These are phyloP conservation scores for Linurgus olivaceus DNA, from an alignment of 2,797 vertebrate genomes.

Conservation along the genomic window DNA sequence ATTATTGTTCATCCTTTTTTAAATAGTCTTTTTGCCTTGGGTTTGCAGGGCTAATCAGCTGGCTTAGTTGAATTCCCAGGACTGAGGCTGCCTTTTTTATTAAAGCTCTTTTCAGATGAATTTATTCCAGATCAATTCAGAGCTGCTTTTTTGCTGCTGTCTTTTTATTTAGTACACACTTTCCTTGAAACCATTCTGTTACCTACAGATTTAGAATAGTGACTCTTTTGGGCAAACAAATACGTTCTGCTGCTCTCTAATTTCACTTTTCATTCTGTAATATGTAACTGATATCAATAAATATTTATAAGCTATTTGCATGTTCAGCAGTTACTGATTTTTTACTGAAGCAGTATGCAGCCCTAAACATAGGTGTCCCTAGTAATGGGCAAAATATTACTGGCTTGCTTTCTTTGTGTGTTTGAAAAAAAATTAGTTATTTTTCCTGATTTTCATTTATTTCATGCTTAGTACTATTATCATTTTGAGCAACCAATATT, in stretches of 20 bases:
- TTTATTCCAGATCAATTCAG: not conserved
- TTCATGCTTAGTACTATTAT: not conserved
- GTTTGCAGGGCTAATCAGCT: slow-evolving; percentile 8
- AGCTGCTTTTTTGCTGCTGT: not conserved
- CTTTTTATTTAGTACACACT: not conserved
- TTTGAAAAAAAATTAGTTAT: not conserved
- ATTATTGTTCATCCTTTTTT: not conserved
- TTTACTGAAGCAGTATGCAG: not conserved
- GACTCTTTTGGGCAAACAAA: not conserved
- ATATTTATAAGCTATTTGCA: not conserved
- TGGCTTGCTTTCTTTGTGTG: not conserved
- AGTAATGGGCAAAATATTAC: not conserved
- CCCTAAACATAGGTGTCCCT: not conserved
- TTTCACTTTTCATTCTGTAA: not conserved
- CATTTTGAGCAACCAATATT: not conserved
- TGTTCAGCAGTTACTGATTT: not conserved
- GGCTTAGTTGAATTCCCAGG: not conserved
- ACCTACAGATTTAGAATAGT: not conserved
- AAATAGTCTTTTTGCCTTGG: not conserved
- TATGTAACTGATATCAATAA: not conserved
- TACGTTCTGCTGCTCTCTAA: not conserved
- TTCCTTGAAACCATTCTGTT: not conserved
- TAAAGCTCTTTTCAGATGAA: not conserved
- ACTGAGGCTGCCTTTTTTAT: not conserved
- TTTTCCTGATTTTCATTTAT: not conserved